Evolutionary conservation across 2,113 vertebrate species (phyloP).

Genomic region (Garra rufa): DNA sequence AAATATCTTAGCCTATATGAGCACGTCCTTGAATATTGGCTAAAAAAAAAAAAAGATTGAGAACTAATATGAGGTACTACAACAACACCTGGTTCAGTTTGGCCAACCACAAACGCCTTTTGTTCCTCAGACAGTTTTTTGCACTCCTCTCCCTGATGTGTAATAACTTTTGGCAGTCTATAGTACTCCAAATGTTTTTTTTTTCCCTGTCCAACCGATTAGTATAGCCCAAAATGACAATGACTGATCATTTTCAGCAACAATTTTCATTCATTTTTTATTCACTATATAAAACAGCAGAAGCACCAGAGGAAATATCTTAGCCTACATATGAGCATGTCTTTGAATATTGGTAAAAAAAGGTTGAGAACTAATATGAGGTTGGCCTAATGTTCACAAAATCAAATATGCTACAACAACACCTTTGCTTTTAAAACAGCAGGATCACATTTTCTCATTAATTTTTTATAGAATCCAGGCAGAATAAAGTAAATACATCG

Average conservation of each 20-base stretch:
- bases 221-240: too few relatives aligned
- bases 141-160: too few relatives aligned
- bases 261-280: too few relatives aligned
- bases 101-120: too few relatives aligned
- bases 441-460: background rate
- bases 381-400: slow-evolving; percentile 8
- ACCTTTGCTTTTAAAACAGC: background rate
- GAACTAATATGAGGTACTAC: background rate
- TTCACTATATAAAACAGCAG: background rate
- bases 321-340: background rate
- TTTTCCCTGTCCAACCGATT: too few relatives aligned
- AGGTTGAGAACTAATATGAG: background rate
- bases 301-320: background rate
- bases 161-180: too few relatives aligned
- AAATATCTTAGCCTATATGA: background rate
- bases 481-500: background rate
- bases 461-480: background rate
- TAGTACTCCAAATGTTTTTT: too few relatives aligned
- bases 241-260: too few relatives aligned
- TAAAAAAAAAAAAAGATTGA: background rate
- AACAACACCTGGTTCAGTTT: background rate
- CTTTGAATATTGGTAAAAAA: background rate
- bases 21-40: background rate
- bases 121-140: too few relatives aligned
- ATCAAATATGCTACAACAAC: background rate